Base-by-base conservation (phyloP, 2,113 vertebrate species). In the Platichthys stellatus region DNA sequence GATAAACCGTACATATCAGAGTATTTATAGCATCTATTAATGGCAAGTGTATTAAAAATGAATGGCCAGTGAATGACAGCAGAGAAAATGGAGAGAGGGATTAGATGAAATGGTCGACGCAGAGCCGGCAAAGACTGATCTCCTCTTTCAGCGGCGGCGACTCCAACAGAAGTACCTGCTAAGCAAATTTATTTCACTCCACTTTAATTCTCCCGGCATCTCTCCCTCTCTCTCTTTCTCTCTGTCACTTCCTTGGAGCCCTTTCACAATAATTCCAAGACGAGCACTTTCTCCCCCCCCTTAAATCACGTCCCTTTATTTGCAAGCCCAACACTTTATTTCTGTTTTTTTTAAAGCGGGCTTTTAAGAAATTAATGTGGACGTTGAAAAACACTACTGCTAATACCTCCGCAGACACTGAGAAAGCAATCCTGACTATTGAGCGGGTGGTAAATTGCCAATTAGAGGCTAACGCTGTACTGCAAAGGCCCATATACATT, bases 361-460 rank as follows among this genome's bases (percentile, higher is more conserved):
- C 75, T 81, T 87, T 91, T 83, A 90, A 90, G 75, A 90, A 89
- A 90, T 91, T 72, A 90, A 89, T 88, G 79, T 86, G 62, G 61
- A 77, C 69, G 72, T 74, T 81, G 74, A 87, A 82, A 89, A 89
- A 86, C 73, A 75, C 26, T 14, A 63, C n/a, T 79, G 64, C 69
- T 74, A 82, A 87, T 83, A 82, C 73, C 26, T 31, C 47, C 15
- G 21, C 75, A 77, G 75, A 89, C 85, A 78, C 58, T 17, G 82
- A 67, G 54, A 88, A 79, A 66, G 74, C 70, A 63, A 83, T 74
- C 62, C 38, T 28, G 78, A 64, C 84, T 80, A 84, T 88, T 88
- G 88, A 92, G 83, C 28, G 6, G 57, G 72, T 63, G 82, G 71
- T 90, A 90, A 88, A 92, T 92, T 93, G 89, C 77, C 91, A 92